phyloP scores from a whole-genome alignment of 37 sponge, comb jelly and placozoan genomes.

The Amphimedon queenslandica region DNA sequence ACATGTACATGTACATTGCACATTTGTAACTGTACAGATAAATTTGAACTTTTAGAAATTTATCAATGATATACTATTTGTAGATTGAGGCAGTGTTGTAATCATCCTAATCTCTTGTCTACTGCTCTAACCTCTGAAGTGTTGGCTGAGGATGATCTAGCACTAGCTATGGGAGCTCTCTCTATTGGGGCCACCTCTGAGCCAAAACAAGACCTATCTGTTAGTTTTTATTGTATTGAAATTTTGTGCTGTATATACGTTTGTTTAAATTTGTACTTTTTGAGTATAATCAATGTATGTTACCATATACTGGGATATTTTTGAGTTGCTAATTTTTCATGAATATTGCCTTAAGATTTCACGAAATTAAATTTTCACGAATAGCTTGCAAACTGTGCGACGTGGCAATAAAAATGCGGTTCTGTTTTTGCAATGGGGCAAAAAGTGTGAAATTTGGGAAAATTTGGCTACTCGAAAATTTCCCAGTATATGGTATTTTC shows the following conservation, averaged over 20 bases:
- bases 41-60: no score
- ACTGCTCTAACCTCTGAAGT: conserved; percentile 15
- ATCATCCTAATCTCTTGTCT: conserved; percentile 42
- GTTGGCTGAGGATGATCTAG: conserved; percentile 28
- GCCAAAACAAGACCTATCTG: not conserved
- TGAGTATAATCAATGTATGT: not conserved
- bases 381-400: no score
- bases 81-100: conserved; percentile 65
- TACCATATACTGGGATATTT: not conserved
- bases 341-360: no score
- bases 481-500: no score
- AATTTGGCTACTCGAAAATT: no score
- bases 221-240: not conserved
- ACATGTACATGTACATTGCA: not conserved
- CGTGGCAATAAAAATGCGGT: no score
- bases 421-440: no score
- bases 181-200: not conserved
- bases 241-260: not conserved
- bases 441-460: no score
- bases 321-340: no score
- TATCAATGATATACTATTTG: not conserved
- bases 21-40: not conserved
- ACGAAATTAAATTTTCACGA: no score
- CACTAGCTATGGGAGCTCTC: conserved; percentile 33
- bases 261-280: not conserved